phyloP scores from a whole-genome alignment of 2,113 vertebrate species.

The Acrocephalus kingi region DNA sequence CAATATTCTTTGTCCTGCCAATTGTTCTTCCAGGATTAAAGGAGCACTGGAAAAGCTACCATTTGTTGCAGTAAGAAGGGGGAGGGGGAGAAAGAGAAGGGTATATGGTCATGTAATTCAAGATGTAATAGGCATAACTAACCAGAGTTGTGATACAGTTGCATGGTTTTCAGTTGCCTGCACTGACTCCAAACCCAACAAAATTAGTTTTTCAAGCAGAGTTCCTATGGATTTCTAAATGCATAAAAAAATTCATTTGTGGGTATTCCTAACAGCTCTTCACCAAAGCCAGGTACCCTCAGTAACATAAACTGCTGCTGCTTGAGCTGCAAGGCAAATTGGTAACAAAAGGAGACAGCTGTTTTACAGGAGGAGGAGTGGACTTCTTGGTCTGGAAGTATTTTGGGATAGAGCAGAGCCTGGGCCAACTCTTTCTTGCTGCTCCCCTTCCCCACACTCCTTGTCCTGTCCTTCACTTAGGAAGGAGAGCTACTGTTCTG shows the following conservation, averaged over 20 bases:
- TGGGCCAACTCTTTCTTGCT: not conserved
- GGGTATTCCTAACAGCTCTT: not conserved
- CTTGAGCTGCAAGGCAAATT: not conserved
- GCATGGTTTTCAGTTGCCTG: not conserved
- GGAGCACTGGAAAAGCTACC: not conserved
- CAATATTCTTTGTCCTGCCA: slow-evolving; percentile 6
- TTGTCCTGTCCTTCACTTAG: not conserved
- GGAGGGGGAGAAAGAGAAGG: not conserved
- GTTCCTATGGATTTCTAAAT: not conserved
- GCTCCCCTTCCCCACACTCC: not conserved
- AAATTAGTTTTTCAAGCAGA: not conserved
- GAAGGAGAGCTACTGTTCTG: not conserved
- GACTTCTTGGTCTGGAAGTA: not conserved
- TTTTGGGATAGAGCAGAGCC: not conserved
- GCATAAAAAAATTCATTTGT: not conserved
- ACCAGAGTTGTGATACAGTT: not conserved
- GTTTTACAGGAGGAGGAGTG: not conserved
- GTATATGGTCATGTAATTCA: not conserved
- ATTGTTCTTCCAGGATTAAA: slow-evolving; percentile 10
- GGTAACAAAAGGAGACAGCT: not conserved
- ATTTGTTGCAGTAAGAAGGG: slow-evolving; percentile 15
- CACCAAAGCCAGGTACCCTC: not conserved
- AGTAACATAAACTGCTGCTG: not conserved
- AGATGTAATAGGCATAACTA: not conserved
- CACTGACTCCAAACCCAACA: not conserved